Conservation (phyloP, 2,888 invertebrate genomes). For the Pammene fasciana region DNA sequence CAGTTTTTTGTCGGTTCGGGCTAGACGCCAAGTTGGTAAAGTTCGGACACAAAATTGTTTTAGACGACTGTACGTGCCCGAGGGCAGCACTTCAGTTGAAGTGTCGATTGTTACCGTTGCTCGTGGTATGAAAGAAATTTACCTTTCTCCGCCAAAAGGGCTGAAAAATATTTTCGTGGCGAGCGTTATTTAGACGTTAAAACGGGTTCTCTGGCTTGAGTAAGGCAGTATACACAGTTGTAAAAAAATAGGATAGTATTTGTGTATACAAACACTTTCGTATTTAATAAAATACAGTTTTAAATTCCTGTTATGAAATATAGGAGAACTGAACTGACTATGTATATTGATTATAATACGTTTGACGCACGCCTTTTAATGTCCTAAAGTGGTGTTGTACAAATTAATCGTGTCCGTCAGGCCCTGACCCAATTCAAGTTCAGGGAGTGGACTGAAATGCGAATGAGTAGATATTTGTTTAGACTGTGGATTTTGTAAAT, state of each 20-base stretch:
- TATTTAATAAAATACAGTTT: not conserved
- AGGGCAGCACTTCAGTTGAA: slow-evolving; percentile 21
- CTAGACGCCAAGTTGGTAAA: slow-evolving; percentile 10
- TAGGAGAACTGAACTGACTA: not conserved
- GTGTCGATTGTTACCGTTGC: slow-evolving; percentile 24
- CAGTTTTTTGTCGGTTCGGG: not conserved
- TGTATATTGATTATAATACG: slow-evolving; percentile 1
- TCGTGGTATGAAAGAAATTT: slow-evolving; percentile 2
- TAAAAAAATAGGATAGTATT: too few species aligned
- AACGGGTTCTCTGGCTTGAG: not conserved
- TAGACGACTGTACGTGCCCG: slow-evolving; percentile 27
- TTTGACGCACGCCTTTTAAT: slow-evolving; percentile 25
- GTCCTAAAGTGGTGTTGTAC: slow-evolving; percentile 26
- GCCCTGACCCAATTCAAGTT: slow-evolving; percentile 25
- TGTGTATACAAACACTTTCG: too few species aligned
- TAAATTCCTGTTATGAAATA: not conserved
- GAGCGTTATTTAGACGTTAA: not conserved
- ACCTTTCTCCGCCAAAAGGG: not conserved
- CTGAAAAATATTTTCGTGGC: not conserved
- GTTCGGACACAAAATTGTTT: slow-evolving; percentile 28
- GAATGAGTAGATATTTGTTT: not conserved
- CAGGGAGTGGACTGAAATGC: slow-evolving; percentile 25
- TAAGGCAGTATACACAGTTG: too few species aligned
- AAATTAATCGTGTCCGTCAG: slow-evolving; percentile 24
- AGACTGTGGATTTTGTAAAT: not conserved